Conservation (phyloP, 2,797 vertebrate species). For the Oreochromis mossambicus region DNA sequence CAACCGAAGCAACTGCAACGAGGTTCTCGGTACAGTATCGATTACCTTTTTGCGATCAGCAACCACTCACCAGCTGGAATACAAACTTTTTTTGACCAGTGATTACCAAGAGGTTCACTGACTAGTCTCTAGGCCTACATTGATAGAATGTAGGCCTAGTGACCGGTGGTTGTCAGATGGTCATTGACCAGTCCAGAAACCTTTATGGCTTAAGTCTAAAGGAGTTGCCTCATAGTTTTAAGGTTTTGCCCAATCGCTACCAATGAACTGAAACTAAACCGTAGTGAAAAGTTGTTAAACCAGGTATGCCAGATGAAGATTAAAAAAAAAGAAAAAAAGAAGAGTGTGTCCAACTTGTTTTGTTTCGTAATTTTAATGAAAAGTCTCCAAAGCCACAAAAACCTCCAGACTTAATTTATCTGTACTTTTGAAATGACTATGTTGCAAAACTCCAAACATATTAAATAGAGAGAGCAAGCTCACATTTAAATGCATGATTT, state of each 20-base stretch:
- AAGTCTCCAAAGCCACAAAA: neutral
- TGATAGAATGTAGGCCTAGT: neutral
- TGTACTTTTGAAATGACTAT: neutral
- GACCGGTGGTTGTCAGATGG: neutral
- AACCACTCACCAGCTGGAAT: neutral
- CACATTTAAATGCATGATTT: slow-evolving; percentile 9
- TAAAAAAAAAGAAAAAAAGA: neutral
- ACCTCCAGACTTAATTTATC: neutral
- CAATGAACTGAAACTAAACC: neutral
- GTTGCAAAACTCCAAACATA: neutral
- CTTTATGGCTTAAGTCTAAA: neutral
- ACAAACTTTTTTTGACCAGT: neutral
- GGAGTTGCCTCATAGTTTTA: slow-evolving; percentile 1
- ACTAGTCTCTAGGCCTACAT: neutral
- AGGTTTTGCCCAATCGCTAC: neutral
- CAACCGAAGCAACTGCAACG: neutral
- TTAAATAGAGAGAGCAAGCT: neutral
- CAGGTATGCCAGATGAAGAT: neutral
- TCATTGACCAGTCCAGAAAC: neutral
- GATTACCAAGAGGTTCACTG: neutral
- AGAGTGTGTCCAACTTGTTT: neutral
- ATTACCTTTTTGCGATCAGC: neutral
- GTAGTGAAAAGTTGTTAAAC: neutral
- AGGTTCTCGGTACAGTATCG: neutral
- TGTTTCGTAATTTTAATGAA: neutral